Evolutionary conservation across 2,888 invertebrate species (phyloP).

Genomic region (Ceraclea dissimilis): DNA sequence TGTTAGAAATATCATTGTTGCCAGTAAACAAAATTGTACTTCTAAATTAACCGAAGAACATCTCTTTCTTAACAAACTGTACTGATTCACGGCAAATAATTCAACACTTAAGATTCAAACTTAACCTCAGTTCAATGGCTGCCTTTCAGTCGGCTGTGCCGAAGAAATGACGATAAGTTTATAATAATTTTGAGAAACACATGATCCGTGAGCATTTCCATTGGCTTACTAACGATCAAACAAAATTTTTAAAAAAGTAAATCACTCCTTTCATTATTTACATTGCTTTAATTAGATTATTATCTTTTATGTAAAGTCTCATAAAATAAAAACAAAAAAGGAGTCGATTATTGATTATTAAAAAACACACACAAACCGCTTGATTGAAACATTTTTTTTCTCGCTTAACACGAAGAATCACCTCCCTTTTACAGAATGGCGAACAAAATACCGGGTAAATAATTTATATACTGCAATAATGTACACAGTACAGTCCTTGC

Average conservation of each 20-base stretch:
- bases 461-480: slow-evolving; percentile 1
- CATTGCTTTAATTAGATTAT: neutral
- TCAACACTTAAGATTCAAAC: too few species aligned
- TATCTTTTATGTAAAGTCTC: neutral
- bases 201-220: too few species aligned
- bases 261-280: neutral
- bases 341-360: neutral
- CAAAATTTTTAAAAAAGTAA: neutral
- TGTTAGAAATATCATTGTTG: too few species aligned
- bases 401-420: neutral
- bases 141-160: too few species aligned
- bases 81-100: too few species aligned
- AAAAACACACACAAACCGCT: neutral
- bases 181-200: too few species aligned
- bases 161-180: too few species aligned
- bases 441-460: slow-evolving; percentile 1
- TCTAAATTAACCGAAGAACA: too few species aligned
- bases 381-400: neutral
- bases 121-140: too few species aligned
- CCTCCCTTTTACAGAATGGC: slow-evolving; percentile 2
- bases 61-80: too few species aligned
- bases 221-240: neutral
- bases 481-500: slow-evolving; percentile 13
- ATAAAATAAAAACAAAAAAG: neutral
- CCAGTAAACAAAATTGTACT: too few species aligned